Base-by-base conservation (phyloP, 2,113 vertebrate genomes). In the Empidonax traillii region DNA sequence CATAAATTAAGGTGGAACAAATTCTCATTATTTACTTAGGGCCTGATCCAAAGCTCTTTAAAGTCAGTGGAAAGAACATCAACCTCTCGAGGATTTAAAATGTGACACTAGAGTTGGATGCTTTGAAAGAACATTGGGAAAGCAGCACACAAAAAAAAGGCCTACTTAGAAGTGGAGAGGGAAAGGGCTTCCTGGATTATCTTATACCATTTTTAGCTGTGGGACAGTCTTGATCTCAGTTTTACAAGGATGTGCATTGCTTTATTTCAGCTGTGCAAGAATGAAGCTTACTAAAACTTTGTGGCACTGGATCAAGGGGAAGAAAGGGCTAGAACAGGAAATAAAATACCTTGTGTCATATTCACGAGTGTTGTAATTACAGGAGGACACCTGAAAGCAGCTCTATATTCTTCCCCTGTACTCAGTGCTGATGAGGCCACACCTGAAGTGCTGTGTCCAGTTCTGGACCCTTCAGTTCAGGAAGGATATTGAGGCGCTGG, bases 1-100 rank as follows among this genome's bases (percentile, higher is more conserved):
- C 72, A 91, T 95, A 95, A 93, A 96, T 93, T 86, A 90, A 96
- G 86, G 72, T 87, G 39, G 71, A 95, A 91, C 47, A 97, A 95
- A 88, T 87, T 90, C 78, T 94, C 62, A 72, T 81, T 95, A 94
- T 96, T 97, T 94, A 95, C 51, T 90, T 93, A 93, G 90, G 82
- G 90, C 35, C 76, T 58, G 61, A 67, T 90, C 85, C 90, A 94
- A 90, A 87, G 47, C 65, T 87, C 68, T 94, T 91, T 74, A 76
- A 89, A 90, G 66, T 63, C 82, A 74, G 18, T 86, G 88, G 79
- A 92, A 94, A 95, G 75, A 91, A 76, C 33, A 69, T 37, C 79
- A 90, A 8, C 59, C 2, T 47, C 24, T 37, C 0, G 0, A 90
- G 72, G 80, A 93, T 79, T 88, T 84, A 71, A 82, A 85, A 56